Evolutionary conservation across 2,797 vertebrate genomes (phyloP).

Genomic region (Oreonectes daqikongensis): DNA sequence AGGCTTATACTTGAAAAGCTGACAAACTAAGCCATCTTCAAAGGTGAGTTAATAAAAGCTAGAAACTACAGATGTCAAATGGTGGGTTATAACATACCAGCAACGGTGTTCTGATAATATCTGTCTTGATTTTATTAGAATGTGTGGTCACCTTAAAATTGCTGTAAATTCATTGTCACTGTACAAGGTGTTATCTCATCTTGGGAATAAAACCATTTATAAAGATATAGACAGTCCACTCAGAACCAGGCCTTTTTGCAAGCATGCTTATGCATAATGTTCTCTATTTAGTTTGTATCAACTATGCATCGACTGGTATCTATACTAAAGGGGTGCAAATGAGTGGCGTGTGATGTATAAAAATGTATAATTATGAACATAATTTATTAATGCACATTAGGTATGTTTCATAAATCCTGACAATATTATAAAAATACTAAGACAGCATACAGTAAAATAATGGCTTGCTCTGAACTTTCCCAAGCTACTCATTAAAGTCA

Average conservation of each 20-base stretch:
- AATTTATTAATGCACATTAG: constrained; percentile 12
- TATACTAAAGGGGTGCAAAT: background rate
- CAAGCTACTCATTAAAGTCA: background rate
- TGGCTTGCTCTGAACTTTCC: background rate
- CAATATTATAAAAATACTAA: constrained; percentile 6
- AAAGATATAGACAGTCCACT: constrained; percentile 15
- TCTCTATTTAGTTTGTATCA: constrained; percentile 6
- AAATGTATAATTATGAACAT: constrained; percentile 19
- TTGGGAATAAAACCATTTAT: constrained; percentile 13
- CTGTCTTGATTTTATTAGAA: background rate
- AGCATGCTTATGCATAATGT: constrained; percentile 16
- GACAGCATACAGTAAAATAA: background rate
- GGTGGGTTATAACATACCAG: no score
- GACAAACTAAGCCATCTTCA: no score
- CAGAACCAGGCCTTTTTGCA: constrained; percentile 19
- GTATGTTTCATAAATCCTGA: background rate
- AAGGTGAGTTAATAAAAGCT: no score
- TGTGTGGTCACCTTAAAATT: constrained; percentile 4
- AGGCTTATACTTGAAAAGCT: no score
- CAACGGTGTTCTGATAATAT: background rate
- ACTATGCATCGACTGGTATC: constrained; percentile 15
- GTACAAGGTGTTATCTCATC: background rate
- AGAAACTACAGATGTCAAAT: no score
- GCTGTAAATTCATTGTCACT: constrained; percentile 3
- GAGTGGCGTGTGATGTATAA: background rate